Conservation (phyloP, 2,797 vertebrate species). For the Clarias pachynema region DNA sequence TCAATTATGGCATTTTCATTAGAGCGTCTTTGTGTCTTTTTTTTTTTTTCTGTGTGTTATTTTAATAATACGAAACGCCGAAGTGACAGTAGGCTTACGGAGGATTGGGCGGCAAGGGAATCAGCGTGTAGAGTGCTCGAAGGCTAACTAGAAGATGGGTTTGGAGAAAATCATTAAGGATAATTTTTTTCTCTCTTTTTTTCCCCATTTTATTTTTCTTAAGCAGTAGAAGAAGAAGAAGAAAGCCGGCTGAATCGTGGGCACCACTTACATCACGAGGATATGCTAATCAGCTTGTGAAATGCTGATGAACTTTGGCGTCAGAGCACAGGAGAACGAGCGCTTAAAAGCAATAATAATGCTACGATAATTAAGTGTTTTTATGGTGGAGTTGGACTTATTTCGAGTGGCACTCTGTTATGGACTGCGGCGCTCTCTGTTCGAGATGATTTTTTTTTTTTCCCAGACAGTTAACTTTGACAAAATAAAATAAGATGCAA, state of each 20-base stretch:
- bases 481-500: background rate
- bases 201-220: constrained; percentile 37
- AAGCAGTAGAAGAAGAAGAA: constrained; percentile 62
- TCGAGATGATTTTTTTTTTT: background rate
- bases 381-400: constrained; percentile 50
- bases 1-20: constrained; percentile 83
- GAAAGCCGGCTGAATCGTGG: constrained; percentile 68
- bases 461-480: background rate
- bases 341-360: constrained; percentile 60
- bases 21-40: constrained; percentile 57
- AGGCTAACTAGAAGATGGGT: constrained; percentile 72
- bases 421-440: constrained; percentile 27
- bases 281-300: constrained; percentile 68
- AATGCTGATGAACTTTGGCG: constrained; percentile 70
- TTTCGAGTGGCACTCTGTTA: constrained; percentile 55
- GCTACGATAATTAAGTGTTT: constrained; percentile 69
- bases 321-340: constrained; percentile 57
- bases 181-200: constrained; percentile 45
- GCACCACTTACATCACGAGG: constrained; percentile 69
- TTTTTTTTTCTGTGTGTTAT: constrained; percentile 66
- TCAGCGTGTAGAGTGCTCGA: constrained; percentile 62
- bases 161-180: constrained; percentile 71
- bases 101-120: constrained; percentile 63
- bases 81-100: constrained; percentile 80
- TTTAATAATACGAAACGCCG: constrained; percentile 72